A percentile compares a stretch with the other conserved stretches of the same genome.
Conservation (phyloP, 2,888 invertebrate species). For the Melitaea athalia region DNA sequence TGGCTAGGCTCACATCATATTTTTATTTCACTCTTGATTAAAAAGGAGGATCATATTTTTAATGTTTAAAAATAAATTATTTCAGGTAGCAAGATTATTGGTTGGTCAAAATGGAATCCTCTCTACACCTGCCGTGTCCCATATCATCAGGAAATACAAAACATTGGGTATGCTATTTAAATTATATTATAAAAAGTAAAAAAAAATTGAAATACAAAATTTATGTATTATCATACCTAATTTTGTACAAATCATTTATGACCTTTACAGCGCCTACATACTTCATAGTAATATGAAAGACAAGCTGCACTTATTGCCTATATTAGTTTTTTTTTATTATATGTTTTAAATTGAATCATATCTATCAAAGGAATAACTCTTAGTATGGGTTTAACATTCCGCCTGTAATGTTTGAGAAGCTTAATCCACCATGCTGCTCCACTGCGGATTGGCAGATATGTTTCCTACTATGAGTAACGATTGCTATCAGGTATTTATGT, state of each 20-base stretch:
- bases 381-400: neutral
- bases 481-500: no score
- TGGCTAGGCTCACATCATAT: no score
- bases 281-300: no score
- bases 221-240: no score
- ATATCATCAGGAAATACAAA: constrained; percentile 93
- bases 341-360: no score
- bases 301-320: no score
- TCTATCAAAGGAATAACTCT: neutral
- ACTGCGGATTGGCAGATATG: neutral
- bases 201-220: neutral
- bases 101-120: constrained; percentile 97
- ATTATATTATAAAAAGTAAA: constrained; percentile 3
- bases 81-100: constrained; percentile 89
- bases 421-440: neutral
- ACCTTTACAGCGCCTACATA: no score
- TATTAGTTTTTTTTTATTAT: no score
- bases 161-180: constrained; percentile 83
- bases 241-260: no score
- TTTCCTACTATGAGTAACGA: no score
- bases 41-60: neutral
- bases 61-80: neutral
- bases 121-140: constrained; percentile 98
- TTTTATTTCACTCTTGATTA: no score
- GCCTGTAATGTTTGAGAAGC: no score